Evolutionary conservation across 2,888 invertebrate species (phyloP), one percentile per base, ranked within the genome.

Genomic region (Idaea straminata): DNA sequence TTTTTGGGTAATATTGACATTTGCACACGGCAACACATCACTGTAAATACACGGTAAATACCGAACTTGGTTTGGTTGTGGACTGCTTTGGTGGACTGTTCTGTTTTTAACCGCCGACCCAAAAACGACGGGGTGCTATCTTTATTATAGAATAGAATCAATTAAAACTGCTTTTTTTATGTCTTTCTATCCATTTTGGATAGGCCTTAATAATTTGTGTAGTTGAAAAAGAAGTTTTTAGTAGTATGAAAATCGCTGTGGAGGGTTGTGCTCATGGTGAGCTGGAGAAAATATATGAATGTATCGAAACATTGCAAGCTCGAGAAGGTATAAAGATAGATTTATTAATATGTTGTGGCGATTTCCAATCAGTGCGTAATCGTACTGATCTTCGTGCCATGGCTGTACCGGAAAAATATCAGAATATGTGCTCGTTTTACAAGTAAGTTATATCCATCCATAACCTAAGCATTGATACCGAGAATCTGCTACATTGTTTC

Each of bases 241-340:
- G 5, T 38, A 93, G 80, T 79, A 98, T 98, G 98, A 97, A 96
- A 90, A 96, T 99, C 67, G 99, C 99, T 0, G 94, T 99, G 0
- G 99, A 98, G 93, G 99, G 99, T 64, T 99, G 99, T 91, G 98
- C 99, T 78, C 99, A 99, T 88, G 99, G 99, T 3, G 99, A 99
- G 86, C 92, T 99, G 69, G 99, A 99, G 79, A 96, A 95, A 81
- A 99, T 99, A 75, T 99, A 99, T 84, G 96, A 97, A 69, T 95
- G 97, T 0, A 94, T 99, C 64, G 91, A 94, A 74, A 92, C 94
- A 69, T 91, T 98, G 68, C 97, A 99, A 90, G 93, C 95, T 73
- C 92, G 94, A 74, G 95, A 96, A 76, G 93, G 94, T 25, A 94
- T 96, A 64, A 97, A 97, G 88, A 94, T 99, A 61, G 99, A 99